phyloP scores from a whole-genome alignment of 2,888 invertebrate species.

The Tanytarsus gracilentus region DNA sequence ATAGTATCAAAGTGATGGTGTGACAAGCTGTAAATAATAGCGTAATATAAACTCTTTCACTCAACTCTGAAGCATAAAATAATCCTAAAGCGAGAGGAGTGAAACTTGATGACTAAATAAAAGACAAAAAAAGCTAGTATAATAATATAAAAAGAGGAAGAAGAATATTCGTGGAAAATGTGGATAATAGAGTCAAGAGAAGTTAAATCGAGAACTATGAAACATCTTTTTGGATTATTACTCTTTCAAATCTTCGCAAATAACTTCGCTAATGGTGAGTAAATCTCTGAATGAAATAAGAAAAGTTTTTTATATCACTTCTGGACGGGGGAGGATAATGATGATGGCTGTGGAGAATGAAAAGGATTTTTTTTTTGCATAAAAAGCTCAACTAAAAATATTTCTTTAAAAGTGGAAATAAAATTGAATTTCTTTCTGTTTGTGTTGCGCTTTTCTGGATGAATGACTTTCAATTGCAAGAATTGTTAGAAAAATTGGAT shows the following conservation, averaged over 20 bases:
- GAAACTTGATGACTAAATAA: not conserved
- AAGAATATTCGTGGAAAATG: not conserved
- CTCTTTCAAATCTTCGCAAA: conserved; percentile 23
- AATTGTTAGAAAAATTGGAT: too few relatives aligned
- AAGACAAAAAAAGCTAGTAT: not conserved
- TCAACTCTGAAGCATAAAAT: not conserved
- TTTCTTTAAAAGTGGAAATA: too few relatives aligned
- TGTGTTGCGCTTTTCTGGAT: too few relatives aligned
- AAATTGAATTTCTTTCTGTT: too few relatives aligned
- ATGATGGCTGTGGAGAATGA: too few relatives aligned
- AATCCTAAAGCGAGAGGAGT: not conserved
- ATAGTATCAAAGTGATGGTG: not conserved
- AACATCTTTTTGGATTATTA: conserved; percentile 27
- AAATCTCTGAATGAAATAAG: too few relatives aligned
- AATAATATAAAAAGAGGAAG: not conserved
- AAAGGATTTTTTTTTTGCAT: too few relatives aligned
- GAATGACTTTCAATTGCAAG: too few relatives aligned
- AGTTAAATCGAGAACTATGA: conserved; percentile 12
- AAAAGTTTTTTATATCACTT: too few relatives aligned
- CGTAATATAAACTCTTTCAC: conserved; percentile 6
- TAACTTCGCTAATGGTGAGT: conserved; percentile 26
- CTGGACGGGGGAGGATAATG: too few relatives aligned
- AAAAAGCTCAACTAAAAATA: too few relatives aligned
- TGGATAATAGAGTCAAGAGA: not conserved
- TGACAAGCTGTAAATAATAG: conserved; percentile 25